Evolutionary conservation across 2,113 vertebrate species (phyloP).

Genomic region (Xiphophorus hellerii): DNA sequence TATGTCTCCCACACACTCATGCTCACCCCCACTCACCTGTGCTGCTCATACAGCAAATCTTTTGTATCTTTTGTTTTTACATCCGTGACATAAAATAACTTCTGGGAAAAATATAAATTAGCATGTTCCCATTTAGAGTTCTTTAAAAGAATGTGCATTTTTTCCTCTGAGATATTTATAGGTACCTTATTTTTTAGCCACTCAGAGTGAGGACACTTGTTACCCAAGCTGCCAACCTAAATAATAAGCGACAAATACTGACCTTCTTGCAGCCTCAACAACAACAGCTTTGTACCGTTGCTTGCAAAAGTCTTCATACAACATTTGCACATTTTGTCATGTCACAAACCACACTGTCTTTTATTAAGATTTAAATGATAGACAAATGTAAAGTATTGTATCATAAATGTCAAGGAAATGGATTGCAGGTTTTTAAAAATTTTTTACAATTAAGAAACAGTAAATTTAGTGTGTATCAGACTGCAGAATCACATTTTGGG

Average conservation of each 20-base stretch:
- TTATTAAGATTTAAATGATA: no score
- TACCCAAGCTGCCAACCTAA: not conserved
- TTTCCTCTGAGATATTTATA: not conserved
- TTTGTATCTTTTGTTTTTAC: no score
- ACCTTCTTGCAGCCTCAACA: not conserved
- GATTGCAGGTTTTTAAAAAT: no score
- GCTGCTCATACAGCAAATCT: not conserved
- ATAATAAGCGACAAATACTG: no score
- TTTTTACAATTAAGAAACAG: no score
- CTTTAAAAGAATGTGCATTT: not conserved
- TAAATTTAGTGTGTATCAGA: no score
- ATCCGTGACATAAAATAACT: not conserved
- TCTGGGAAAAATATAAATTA: not conserved
- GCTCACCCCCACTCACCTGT: slow-evolving; percentile 1
- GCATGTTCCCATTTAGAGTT: not conserved
- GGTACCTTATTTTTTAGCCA: not conserved
- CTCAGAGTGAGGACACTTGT: not conserved
- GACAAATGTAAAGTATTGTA: no score
- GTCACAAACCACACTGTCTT: no score
- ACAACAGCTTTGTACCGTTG: not conserved
- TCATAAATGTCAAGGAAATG: no score
- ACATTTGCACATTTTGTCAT: no score
- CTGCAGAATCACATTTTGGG: no score
- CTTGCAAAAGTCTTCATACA: not conserved
- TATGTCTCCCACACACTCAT: slow-evolving; percentile 14